Base-by-base conservation (phyloP, 2,888 invertebrate species). In the Cantharis lateralis region DNA sequence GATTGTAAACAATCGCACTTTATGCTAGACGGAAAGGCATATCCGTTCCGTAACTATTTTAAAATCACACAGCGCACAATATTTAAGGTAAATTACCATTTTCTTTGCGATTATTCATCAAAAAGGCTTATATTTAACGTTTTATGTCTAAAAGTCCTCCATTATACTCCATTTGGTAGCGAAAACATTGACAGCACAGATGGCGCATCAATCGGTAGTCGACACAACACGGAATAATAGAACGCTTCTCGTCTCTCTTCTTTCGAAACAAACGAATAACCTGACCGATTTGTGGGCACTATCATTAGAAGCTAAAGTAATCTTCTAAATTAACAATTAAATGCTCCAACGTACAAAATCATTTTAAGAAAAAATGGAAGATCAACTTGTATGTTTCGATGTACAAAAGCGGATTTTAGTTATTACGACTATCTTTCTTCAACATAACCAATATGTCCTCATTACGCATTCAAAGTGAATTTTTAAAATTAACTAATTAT, bases 111-210 rank as follows among this genome's bases (percentile, higher is more conserved):
- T 86, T 86, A 87, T 85, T 87, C 87, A 87, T 89, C 84, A 82
- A 87, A 87, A 86, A 86, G 84, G 86, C 86, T 87, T 87, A 87
- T 89, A 89, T 90, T 91, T 90, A 91, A 90, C 90, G 90, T 90
- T 91, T 91, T 91, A 91, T 90, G 89, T 90, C 89, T 89, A 89
- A 89, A 89, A 89, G 91, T 90, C 91, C 91, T 91, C 91, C 92
- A 91, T 91, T 91, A 90, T 89, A 89, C 89, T 89, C 89, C 89
- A 90, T 89, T 89, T 89, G 88, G 89, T 89, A 89, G 89, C 91
- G 90, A 91, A 91, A 91, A 93, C 91, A 93, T 93, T 94, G 94
- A 94, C 94, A 94, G 92, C 92, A 92, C 91, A 94, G 94, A 92
- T 92, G 93, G 94, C 94, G 92, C 91, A 91, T 91, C 91, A 88